Conservation (phyloP, 2,797 vertebrate genomes). For the Gymnoscopelus microlampas region DNA sequence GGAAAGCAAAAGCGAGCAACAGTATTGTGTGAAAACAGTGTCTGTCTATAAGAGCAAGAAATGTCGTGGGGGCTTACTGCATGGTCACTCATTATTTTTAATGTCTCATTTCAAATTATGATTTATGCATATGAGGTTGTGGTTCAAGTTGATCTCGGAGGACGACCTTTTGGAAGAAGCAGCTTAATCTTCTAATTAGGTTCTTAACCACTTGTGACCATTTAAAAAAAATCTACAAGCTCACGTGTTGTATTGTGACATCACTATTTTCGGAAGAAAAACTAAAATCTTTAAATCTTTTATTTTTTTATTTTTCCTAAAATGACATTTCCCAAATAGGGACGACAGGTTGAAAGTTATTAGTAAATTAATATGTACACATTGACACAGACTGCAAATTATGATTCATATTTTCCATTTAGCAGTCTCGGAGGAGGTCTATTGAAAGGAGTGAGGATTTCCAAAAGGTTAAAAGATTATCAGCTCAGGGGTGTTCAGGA, state of each 20-base stretch:
- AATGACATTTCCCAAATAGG: too few relatives aligned
- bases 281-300: too few relatives aligned
- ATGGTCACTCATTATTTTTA: conserved; percentile 38
- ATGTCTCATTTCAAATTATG: conserved; percentile 38
- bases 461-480: conserved; percentile 26
- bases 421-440: too few relatives aligned
- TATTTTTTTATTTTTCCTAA: too few relatives aligned
- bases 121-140: conserved; percentile 33
- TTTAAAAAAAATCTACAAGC: too few relatives aligned
- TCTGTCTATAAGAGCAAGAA: not conserved
- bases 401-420: too few relatives aligned
- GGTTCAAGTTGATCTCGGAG: conserved; percentile 15
- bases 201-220: too few relatives aligned
- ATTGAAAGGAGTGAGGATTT: conserved; percentile 2
- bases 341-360: too few relatives aligned
- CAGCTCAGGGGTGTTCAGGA: conserved; percentile 12
- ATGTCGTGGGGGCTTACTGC: conserved; percentile 34
- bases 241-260: too few relatives aligned
- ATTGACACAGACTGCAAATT: too few relatives aligned
- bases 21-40: conserved; percentile 15
- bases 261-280: too few relatives aligned
- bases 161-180: not conserved
- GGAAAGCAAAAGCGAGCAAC: conserved; percentile 35
- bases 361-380: too few relatives aligned
- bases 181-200: not conserved